These are phyloP conservation scores for Diarsia mendica DNA, from an alignment of 2,888 invertebrate genomes.

Conservation along the genomic window DNA sequence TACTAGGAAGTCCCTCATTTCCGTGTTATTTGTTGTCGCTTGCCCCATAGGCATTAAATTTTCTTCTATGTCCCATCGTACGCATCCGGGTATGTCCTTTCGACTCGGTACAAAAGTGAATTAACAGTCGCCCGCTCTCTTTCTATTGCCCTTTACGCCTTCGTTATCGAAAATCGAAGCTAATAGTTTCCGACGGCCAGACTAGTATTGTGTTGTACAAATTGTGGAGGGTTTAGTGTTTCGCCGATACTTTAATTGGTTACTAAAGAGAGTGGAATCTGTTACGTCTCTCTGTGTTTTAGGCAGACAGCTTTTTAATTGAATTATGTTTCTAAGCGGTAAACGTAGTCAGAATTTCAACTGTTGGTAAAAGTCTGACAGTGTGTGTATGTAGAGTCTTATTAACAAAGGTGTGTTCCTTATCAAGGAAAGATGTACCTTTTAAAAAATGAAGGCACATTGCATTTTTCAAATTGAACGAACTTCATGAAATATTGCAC, in stretches of 20 bases:
- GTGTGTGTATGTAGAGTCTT: not conserved
- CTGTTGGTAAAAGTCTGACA: not conserved
- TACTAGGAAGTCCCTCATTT: conserved; percentile 88
- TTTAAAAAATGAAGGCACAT: not conserved
- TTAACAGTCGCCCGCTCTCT: conserved; percentile 78
- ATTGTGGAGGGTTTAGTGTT: conserved; percentile 39
- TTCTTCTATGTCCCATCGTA: conserved; percentile 79
- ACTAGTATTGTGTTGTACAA: conserved; percentile 48
- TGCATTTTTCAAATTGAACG: conserved; percentile 3
- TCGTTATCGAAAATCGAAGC: conserved; percentile 77
- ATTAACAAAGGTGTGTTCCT: not conserved
- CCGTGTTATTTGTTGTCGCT: conserved; percentile 85
- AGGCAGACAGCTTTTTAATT: not conserved
- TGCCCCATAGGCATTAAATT: conserved; percentile 83
- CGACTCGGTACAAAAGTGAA: conserved; percentile 79
- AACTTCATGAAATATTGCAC: conserved; percentile 35
- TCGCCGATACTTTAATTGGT: conserved; percentile 49
- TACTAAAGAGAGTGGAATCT: conserved; percentile 26
- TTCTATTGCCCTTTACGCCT: conserved; percentile 78
- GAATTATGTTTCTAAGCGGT: not conserved
- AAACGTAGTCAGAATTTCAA: not conserved
- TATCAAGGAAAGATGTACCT: not conserved
- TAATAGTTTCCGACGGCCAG: conserved; percentile 71
- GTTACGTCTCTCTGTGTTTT: not conserved
- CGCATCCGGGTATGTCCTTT: conserved; percentile 77